These are phyloP conservation scores for Mimumesa dahlbomi DNA, from an alignment of 2,888 invertebrate genomes.

Conservation along the genomic window DNA sequence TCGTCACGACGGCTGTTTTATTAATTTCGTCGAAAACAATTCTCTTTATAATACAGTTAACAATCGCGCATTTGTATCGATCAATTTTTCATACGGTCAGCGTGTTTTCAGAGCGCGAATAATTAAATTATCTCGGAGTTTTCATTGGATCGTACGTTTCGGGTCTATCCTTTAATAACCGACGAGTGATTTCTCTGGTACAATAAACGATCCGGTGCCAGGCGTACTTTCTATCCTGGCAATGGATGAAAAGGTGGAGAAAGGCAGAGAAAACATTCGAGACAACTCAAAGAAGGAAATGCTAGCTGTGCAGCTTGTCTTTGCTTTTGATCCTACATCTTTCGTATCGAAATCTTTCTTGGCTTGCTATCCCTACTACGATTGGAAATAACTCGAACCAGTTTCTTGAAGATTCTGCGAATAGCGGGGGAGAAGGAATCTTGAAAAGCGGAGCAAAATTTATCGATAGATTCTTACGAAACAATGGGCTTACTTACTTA, in stretches of 20 bases:
- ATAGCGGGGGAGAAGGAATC: conserved; percentile 3
- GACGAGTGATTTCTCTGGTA: background rate
- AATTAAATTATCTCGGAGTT: too few relatives aligned
- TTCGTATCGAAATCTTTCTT: conserved; percentile 26
- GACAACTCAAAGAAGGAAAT: conserved; percentile 33
- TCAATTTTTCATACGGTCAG: too few relatives aligned
- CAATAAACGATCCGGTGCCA: background rate
- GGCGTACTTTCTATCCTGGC: too few relatives aligned
- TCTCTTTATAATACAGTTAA: too few relatives aligned
- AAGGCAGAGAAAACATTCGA: conserved; percentile 26
- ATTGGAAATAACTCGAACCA: conserved; percentile 28
- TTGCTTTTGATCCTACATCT: conserved; percentile 37
- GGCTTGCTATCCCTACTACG: conserved; percentile 16
- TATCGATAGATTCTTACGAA: conserved; percentile 2
- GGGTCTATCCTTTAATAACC: too few relatives aligned
- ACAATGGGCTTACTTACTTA: too few relatives aligned
- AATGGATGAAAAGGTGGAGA: background rate
- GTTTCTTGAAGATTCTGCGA: conserved; percentile 1
- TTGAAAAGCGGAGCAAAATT: background rate
- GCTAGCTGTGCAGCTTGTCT: conserved; percentile 5
- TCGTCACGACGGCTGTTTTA: too few relatives aligned
- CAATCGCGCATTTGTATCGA: too few relatives aligned
- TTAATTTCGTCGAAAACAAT: too few relatives aligned
- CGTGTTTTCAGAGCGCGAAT: too few relatives aligned
- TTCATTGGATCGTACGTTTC: too few relatives aligned